phyloP scores from a whole-genome alignment of 2,797 vertebrate genomes.

The Premnoplex brunnescens region DNA sequence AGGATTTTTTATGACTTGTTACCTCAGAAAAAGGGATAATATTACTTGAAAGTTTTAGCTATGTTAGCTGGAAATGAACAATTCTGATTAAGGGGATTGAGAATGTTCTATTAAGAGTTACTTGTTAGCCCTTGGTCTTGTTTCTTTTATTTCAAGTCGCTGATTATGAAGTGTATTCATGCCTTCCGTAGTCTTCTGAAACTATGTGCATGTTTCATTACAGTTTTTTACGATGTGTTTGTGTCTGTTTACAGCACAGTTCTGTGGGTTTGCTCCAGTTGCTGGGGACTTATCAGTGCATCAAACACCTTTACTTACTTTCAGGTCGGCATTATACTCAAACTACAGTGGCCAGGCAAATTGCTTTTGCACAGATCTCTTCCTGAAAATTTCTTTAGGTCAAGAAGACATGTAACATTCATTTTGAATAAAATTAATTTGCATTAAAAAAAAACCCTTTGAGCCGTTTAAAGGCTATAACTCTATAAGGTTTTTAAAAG shows the following conservation, averaged over 20 bases:
- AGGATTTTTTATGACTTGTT: not conserved
- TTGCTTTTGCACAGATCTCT: not conserved
- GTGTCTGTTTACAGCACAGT: not conserved
- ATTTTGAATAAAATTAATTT: not conserved
- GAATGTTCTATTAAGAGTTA: not conserved
- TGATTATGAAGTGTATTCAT: not conserved
- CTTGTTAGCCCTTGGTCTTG: not conserved
- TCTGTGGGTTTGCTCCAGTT: not conserved
- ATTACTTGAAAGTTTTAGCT: constrained; percentile 26
- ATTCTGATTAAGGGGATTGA: not conserved
- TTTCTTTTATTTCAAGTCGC: not conserved
- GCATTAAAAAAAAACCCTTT: not conserved
- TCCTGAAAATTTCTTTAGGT: not conserved
- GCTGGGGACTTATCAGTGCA: not conserved
- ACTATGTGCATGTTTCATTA: not conserved
- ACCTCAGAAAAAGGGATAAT: not conserved
- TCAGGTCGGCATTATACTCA: not conserved
- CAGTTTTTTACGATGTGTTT: not conserved
- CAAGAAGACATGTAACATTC: rapidly evolving
- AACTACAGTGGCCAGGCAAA: rapidly evolving
- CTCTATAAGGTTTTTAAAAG: not conserved
- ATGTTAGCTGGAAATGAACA: constrained; percentile 14
- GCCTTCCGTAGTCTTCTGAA: not conserved
- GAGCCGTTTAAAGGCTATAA: not conserved
- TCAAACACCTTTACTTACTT: not conserved